These are phyloP conservation scores for Drosophila monieri DNA, from an alignment of 2,888 invertebrate genomes.

Conservation along the genomic window DNA sequence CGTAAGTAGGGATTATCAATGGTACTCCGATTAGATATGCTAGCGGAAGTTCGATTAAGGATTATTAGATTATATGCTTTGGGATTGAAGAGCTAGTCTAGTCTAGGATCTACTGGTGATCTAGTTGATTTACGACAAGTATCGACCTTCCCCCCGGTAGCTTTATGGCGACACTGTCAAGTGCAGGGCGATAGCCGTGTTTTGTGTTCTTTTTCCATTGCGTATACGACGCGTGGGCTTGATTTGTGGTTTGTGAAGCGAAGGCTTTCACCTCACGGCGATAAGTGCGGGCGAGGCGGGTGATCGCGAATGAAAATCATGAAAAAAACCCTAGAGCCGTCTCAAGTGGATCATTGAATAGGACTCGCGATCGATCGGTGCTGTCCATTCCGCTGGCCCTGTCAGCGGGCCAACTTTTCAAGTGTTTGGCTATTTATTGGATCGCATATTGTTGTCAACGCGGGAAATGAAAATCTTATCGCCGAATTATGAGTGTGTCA, in stretches of 20 bases:
- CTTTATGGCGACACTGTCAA: slow-evolving; percentile 19
- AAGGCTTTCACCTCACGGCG: slow-evolving; percentile 22
- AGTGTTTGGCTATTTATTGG: slow-evolving; percentile 26
- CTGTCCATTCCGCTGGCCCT: slow-evolving; percentile 4
- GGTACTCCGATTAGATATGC: background rate
- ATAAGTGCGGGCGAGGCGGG: background rate
- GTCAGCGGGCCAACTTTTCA: slow-evolving; percentile 13
- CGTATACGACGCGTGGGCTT: slow-evolving; percentile 34
- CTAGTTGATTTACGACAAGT: background rate
- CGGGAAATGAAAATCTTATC: slow-evolving; percentile 34
- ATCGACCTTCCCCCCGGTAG: background rate
- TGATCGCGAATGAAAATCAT: slow-evolving; percentile 6
- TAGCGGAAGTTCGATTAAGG: background rate
- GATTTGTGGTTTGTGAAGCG: slow-evolving; percentile 35
- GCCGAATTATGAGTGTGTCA: background rate
- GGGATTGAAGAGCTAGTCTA: too few relatives aligned
- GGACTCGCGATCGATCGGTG: slow-evolving; percentile 10
- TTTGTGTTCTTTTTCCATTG: background rate
- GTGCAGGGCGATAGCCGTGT: slow-evolving; percentile 4
- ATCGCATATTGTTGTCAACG: slow-evolving; percentile 30
- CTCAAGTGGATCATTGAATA: slow-evolving; percentile 30
- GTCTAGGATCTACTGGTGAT: background rate
- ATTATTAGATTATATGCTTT: too few relatives aligned
- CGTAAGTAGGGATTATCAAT: slow-evolving; percentile 12
- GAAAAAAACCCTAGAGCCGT: slow-evolving; percentile 15